A percentile compares a stretch with the other conserved stretches of the same genome.
phyloP scores from a whole-genome alignment of 2,888 invertebrate genomes.

The Achlya flavicornis region DNA sequence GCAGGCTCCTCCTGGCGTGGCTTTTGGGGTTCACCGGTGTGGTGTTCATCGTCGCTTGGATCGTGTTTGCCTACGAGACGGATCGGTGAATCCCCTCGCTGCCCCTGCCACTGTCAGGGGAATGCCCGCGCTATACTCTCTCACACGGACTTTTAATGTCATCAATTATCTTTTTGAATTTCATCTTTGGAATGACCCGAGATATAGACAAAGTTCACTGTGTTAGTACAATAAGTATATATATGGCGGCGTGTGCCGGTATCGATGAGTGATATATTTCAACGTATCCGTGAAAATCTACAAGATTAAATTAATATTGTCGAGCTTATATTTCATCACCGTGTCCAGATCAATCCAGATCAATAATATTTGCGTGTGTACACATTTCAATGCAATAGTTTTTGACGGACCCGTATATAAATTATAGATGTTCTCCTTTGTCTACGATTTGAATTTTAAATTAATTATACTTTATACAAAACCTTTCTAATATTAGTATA shows the following conservation, averaged over 20 bases:
- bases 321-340: slow-evolving; percentile 13
- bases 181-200: slow-evolving; percentile 22
- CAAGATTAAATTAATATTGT: slow-evolving; percentile 5
- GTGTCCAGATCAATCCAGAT: neutral
- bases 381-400: neutral
- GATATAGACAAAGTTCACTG: slow-evolving; percentile 31
- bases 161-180: slow-evolving; percentile 21
- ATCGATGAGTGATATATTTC: slow-evolving; percentile 26
- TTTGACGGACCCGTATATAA: neutral
- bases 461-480: neutral
- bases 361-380: neutral
- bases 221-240: slow-evolving; percentile 47
- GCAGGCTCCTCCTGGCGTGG: slow-evolving; percentile 21
- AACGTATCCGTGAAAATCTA: neutral
- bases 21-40: slow-evolving; percentile 14
- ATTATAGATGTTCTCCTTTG: neutral
- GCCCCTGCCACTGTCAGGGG: neutral
- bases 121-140: slow-evolving; percentile 8
- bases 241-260: slow-evolving; percentile 30
- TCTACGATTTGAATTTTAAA: neutral
- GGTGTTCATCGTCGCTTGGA: slow-evolving; percentile 10
- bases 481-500: slow-evolving; percentile 5
- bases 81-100: neutral
- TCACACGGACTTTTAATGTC: neutral
- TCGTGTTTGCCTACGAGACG: slow-evolving; percentile 7